Evolutionary conservation across 1,140 invertebrate genomes (phyloP).

Genomic region (Eupristina koningsbergeri): DNA sequence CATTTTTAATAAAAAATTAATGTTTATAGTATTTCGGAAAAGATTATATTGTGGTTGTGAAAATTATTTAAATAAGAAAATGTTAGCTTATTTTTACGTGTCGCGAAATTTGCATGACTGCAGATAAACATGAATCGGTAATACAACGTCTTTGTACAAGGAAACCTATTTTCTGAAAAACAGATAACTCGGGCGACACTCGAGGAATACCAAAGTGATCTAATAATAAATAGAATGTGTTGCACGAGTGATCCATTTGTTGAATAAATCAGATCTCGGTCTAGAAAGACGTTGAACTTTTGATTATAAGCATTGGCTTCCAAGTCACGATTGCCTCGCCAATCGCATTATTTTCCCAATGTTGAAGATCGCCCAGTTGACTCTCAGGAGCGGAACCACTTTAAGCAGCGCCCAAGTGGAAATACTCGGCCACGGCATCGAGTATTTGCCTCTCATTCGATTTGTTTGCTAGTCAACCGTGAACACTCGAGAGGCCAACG

Average conservation of each 20-base stretch:
- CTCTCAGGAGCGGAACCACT: background rate
- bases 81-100: too few species aligned
- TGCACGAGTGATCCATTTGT: background rate
- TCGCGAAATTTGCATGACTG: too few species aligned
- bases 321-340: background rate
- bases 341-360: background rate
- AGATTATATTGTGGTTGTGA: too few species aligned
- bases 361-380: background rate
- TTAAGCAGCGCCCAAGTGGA: background rate
- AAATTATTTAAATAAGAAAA: too few species aligned
- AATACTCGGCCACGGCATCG: background rate
- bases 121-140: too few species aligned
- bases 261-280: background rate
- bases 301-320: background rate
- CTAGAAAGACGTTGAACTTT: background rate
- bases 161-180: too few species aligned
- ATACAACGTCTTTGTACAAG: too few species aligned
- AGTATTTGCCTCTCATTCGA: background rate
- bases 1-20: too few species aligned
- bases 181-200: background rate
- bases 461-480: background rate
- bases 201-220: background rate
- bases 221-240: background rate
- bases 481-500: background rate
- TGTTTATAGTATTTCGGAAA: too few species aligned